Conservation (phyloP, 2,797 vertebrate genomes). For the Selene dorsalis region DNA sequence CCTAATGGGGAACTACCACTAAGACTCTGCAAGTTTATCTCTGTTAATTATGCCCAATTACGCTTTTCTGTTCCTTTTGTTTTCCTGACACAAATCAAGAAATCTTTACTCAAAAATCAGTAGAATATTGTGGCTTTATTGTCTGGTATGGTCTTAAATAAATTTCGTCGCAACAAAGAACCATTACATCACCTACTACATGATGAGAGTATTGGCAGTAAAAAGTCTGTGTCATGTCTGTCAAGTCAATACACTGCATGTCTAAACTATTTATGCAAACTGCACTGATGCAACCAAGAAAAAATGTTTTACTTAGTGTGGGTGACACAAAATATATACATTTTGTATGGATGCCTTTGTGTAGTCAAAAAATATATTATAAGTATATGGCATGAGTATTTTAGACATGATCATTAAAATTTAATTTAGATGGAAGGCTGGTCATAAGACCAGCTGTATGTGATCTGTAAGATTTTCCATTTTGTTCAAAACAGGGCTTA, state of each 20-base stretch:
- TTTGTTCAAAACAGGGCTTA: constrained; percentile 7
- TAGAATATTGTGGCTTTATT: neutral
- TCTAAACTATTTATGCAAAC: neutral
- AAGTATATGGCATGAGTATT: neutral
- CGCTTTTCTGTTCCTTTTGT: neutral
- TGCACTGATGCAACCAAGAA: neutral
- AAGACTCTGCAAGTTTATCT: constrained; percentile 48
- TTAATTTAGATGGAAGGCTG: constrained; percentile 11
- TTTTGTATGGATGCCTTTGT: neutral
- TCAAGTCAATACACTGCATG: neutral
- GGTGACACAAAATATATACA: no score
- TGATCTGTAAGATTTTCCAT: constrained; percentile 24
- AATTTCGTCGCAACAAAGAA: neutral
- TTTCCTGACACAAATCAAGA: neutral
- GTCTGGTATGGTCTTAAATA: neutral
- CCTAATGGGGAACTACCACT: constrained; percentile 19
- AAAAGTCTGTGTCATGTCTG: neutral
- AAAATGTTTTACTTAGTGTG: no score
- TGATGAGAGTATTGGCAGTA: neutral
- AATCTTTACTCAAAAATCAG: neutral
- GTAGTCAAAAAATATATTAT: neutral
- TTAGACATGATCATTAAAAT: constrained; percentile 2
- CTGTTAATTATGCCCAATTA: constrained; percentile 39
- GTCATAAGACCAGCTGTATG: neutral
- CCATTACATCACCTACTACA: neutral